Conservation (phyloP, 2,888 invertebrate genomes). For the Bruchidius siliquastri region DNA sequence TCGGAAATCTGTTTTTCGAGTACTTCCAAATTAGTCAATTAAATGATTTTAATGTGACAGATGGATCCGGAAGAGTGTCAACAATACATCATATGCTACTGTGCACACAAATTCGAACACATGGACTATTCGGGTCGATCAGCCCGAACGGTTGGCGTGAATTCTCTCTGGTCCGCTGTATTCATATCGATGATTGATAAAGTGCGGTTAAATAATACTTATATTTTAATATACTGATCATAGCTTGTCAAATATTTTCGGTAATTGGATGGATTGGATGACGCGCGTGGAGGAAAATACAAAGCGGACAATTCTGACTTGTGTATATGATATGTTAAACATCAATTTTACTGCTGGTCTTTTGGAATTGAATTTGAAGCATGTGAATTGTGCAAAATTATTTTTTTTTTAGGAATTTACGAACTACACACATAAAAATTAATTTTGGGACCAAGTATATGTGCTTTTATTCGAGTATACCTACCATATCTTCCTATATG, state of each 20-base stretch:
- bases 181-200: slow-evolving; percentile 42
- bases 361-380: too few species aligned
- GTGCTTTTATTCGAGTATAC: too few species aligned
- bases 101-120: slow-evolving; percentile 35
- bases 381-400: too few species aligned
- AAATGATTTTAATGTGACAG: slow-evolving; percentile 47
- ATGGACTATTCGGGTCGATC: neutral
- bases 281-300: neutral
- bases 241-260: slow-evolving; percentile 28
- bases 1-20: slow-evolving; percentile 23
- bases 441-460: too few species aligned
- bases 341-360: too few species aligned
- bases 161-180: slow-evolving; percentile 21
- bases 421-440: too few species aligned
- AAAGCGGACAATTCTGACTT: neutral
- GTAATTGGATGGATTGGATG: neutral
- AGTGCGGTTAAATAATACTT: slow-evolving; percentile 44
- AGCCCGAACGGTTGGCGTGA: neutral
- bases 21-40: slow-evolving; percentile 37
- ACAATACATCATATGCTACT: slow-evolving; percentile 47
- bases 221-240: slow-evolving; percentile 42
- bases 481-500: too few species aligned
- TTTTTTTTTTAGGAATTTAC: too few species aligned
- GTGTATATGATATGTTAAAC: neutral
- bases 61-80: slow-evolving; percentile 39